Conservation (phyloP, 2,888 invertebrate species). For the Drosophila mayaguana region DNA sequence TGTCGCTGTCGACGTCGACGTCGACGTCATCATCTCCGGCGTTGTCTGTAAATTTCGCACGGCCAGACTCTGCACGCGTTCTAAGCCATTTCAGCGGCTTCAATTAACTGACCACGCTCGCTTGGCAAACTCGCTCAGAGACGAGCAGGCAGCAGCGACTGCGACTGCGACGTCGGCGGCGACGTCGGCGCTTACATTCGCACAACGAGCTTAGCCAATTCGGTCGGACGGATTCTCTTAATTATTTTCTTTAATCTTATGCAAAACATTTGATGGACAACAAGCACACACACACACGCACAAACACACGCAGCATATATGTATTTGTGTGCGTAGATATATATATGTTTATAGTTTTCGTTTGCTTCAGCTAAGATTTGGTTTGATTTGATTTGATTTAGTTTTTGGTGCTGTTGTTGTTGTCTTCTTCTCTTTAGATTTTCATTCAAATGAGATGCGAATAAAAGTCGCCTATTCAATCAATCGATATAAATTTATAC, state of each 20-base stretch:
- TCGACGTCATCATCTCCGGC: neutral
- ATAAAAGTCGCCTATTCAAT: slow-evolving; percentile 48
- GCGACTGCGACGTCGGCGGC: neutral
- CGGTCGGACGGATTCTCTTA: slow-evolving; percentile 73
- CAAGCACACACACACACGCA: slow-evolving; percentile 42
- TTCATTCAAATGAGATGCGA: slow-evolving; percentile 52
- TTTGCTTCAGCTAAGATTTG: slow-evolving; percentile 13
- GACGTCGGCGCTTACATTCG: slow-evolving; percentile 59
- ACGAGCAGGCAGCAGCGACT: slow-evolving; percentile 14
- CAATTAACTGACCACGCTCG: slow-evolving; percentile 48
- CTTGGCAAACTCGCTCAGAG: slow-evolving; percentile 47
- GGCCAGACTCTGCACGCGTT: slow-evolving; percentile 58
- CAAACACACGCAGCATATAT: neutral
- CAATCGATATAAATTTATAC: slow-evolving; percentile 25
- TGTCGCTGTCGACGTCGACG: slow-evolving; percentile 20
- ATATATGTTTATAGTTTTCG: slow-evolving; percentile 9
- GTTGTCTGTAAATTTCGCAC: slow-evolving; percentile 77
- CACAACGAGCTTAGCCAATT: slow-evolving; percentile 61
- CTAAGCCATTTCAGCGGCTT: slow-evolving; percentile 62
- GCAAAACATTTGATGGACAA: slow-evolving; percentile 81
- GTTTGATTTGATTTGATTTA: slow-evolving; percentile 35
- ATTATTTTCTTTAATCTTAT: slow-evolving; percentile 80
- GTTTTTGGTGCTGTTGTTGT: slow-evolving; percentile 18
- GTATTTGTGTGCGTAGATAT: too few relatives aligned
- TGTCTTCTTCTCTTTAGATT: slow-evolving; percentile 16